Percentiles rank a stretch among this genome's conserved stretches.
phyloP scores from a whole-genome alignment of 2,797 vertebrate species.

The Paguma larvata region DNA sequence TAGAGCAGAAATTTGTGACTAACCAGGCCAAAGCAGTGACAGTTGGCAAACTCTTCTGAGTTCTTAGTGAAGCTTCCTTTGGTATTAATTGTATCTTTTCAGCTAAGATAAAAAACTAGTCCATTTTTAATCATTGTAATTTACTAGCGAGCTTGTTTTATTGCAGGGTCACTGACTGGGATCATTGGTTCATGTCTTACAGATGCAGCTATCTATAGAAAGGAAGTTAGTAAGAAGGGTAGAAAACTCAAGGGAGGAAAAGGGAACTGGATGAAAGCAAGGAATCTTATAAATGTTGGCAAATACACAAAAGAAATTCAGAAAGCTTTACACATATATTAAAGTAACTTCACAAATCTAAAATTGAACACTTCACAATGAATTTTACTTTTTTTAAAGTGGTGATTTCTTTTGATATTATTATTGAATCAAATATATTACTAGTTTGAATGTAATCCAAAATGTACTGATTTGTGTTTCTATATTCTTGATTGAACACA shows the following conservation, averaged over 20 bases:
- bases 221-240: slow-evolving; percentile 54
- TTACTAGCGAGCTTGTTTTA: slow-evolving; percentile 55
- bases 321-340: slow-evolving; percentile 45
- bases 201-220: slow-evolving; percentile 23
- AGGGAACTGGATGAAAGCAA: slow-evolving; percentile 52
- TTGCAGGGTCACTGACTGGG: not conserved
- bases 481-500: slow-evolving; percentile 30
- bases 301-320: slow-evolving; percentile 53
- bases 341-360: slow-evolving; percentile 57
- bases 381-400: slow-evolving; percentile 49
- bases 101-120: slow-evolving; percentile 57
- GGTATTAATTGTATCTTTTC: slow-evolving; percentile 68
- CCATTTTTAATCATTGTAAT: slow-evolving; percentile 50
- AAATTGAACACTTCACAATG: slow-evolving; percentile 61
- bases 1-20: slow-evolving; percentile 55
- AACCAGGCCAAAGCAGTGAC: not conserved
- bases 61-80: slow-evolving; percentile 48
- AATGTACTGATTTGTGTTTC: slow-evolving; percentile 30
- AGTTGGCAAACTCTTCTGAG: not conserved
- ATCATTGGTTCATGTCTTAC: slow-evolving; percentile 18
- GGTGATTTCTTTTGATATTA: slow-evolving; percentile 59
- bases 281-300: slow-evolving; percentile 45
- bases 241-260: slow-evolving; percentile 52
- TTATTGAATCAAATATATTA: slow-evolving; percentile 36
- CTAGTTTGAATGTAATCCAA: slow-evolving; percentile 32